Percentiles rank a stretch among this genome's conserved stretches.
Conservation (phyloP, 2,113 vertebrate genomes). For the Sylvicapra grimmia region DNA sequence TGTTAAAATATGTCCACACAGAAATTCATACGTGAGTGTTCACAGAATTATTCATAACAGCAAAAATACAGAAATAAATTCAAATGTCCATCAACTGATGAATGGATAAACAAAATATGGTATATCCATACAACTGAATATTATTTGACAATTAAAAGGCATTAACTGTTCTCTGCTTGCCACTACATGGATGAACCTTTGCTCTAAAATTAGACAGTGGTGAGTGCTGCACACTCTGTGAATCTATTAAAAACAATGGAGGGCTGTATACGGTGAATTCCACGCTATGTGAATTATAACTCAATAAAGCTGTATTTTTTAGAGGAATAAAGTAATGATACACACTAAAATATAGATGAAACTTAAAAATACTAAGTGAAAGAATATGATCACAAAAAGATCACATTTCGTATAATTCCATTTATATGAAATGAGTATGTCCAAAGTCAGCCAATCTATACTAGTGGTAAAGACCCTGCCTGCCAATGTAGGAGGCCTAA, state of each 20-base stretch:
- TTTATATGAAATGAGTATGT: not conserved
- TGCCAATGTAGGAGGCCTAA: not conserved
- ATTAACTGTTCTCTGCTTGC: not conserved
- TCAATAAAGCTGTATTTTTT: not conserved
- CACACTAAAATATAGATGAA: not conserved
- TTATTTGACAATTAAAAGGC: not conserved
- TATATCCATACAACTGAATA: not conserved
- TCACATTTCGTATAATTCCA: not conserved
- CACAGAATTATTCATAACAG: not conserved
- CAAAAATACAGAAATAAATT: not conserved
- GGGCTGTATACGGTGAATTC: not conserved
- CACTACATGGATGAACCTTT: not conserved
- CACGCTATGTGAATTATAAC: not conserved
- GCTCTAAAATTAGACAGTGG: not conserved
- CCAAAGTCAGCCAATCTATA: not conserved
- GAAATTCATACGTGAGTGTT: not conserved
- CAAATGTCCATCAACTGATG: not conserved
- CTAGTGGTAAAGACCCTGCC: not conserved
- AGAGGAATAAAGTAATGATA: not conserved
- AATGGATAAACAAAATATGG: not conserved
- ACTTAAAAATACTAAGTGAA: not conserved
- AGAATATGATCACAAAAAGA: not conserved
- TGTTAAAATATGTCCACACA: not conserved
- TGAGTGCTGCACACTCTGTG: not conserved
- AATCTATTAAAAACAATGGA: not conserved